phyloP scores from a whole-genome alignment of 2,888 invertebrate genomes.

The Melanotus villosus region DNA sequence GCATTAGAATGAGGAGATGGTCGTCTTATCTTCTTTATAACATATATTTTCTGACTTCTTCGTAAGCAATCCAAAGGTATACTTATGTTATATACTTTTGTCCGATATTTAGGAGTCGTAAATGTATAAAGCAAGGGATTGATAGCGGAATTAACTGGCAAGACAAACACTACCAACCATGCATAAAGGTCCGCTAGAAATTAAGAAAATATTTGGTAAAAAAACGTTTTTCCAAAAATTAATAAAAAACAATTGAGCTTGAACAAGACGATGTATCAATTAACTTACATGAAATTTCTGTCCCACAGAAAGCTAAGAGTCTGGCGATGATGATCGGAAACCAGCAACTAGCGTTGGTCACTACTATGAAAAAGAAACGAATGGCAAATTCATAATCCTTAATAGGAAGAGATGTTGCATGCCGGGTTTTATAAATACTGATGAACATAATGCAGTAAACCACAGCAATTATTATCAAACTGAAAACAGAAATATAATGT shows the following conservation, averaged over 20 bases:
- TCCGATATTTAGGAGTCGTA: conserved; percentile 75
- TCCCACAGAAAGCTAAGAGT: conserved; percentile 72
- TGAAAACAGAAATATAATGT: conserved; percentile 56
- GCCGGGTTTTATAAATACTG: conserved; percentile 75
- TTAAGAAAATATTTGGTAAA: conserved; percentile 31
- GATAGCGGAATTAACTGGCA: conserved; percentile 78
- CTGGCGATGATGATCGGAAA: conserved; percentile 78
- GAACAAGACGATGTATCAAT: neutral
- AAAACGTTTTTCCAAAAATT: neutral
- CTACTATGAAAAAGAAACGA: conserved; percentile 79
- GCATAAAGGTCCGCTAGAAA: conserved; percentile 74
- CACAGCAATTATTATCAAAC: conserved; percentile 72
- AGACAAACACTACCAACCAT: conserved; percentile 77
- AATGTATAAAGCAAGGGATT: conserved; percentile 80
- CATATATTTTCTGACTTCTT: neutral
- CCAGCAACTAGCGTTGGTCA: conserved; percentile 81
- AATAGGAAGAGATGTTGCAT: conserved; percentile 72
- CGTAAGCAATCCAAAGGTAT: neutral
- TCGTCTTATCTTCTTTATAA: conserved; percentile 4
- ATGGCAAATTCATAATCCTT: conserved; percentile 77
- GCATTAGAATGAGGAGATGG: conserved; percentile 13
- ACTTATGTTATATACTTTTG: conserved; percentile 58
- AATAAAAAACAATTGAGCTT: no score
- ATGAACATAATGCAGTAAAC: conserved; percentile 76
- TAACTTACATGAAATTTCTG: conserved; percentile 71